Percentiles rank a stretch among this genome's conserved stretches.
These are phyloP conservation scores for Orchesella cincta DNA, from an alignment of 1,140 invertebrate genomes.

Conservation along the genomic window DNA sequence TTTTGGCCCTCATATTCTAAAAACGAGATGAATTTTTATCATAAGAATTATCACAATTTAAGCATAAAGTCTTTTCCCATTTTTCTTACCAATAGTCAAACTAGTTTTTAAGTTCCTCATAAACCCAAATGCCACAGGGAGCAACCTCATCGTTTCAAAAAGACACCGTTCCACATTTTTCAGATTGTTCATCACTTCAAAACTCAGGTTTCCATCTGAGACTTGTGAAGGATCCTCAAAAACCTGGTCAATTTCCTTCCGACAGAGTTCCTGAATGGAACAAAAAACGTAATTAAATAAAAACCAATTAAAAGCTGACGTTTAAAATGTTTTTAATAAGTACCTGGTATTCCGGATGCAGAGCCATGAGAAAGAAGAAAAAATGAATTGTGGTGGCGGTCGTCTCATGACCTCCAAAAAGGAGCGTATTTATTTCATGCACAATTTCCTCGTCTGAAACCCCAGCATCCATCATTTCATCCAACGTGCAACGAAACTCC, in stretches of 20 bases:
- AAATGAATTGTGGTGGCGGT: neutral
- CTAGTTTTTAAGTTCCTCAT: neutral
- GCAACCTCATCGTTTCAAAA: neutral
- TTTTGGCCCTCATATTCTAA: neutral
- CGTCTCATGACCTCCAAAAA: conserved; percentile 9
- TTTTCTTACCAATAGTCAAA: no score
- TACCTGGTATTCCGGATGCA: neutral
- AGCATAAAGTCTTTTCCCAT: no score
- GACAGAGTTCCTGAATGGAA: neutral
- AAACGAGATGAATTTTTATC: no score
- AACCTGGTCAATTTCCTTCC: neutral
- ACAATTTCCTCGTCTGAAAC: neutral
- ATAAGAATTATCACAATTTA: no score
- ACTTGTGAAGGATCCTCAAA: neutral
- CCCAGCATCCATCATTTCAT: neutral
- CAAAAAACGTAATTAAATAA: no score
- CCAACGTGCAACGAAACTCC: neutral
- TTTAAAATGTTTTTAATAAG: no score
- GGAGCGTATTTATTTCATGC: neutral
- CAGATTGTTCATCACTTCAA: neutral
- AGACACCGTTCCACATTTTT: neutral
- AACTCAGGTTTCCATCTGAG: neutral
- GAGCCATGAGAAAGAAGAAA: neutral
- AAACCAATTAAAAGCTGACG: no score
- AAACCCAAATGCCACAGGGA: neutral